Conservation (phyloP, 1,140 invertebrate species). For the Aplysia californica region DNA sequence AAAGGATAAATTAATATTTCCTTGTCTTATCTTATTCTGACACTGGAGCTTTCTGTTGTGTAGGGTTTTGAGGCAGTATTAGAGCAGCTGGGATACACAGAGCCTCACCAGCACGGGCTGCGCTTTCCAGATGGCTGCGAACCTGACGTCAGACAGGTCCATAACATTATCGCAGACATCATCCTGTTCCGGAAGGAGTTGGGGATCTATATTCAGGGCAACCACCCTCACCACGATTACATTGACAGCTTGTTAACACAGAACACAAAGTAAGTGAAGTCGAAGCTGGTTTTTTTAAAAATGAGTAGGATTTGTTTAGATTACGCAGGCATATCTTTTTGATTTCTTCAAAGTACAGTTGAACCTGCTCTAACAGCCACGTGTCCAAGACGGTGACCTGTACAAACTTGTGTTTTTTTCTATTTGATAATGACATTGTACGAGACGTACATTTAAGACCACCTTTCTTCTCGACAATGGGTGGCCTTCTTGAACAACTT, state of each 20-base stretch:
- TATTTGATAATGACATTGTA: neutral
- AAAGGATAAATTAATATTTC: neutral
- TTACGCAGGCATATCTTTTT: neutral
- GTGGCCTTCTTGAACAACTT: too few relatives aligned
- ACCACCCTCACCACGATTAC: neutral
- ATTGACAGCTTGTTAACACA: neutral
- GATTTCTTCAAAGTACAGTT: too few relatives aligned
- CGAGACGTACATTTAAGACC: neutral
- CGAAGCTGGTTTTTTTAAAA: neutral
- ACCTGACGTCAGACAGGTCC: neutral
- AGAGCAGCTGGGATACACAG: slow-evolving; percentile 12
- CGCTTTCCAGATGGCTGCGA: neutral
- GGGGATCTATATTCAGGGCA: neutral
- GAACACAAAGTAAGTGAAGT: neutral
- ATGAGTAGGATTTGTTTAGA: neutral
- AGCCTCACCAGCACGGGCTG: neutral
- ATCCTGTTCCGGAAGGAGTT: slow-evolving; percentile 5
- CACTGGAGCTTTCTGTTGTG: neutral
- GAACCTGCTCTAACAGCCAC: too few relatives aligned
- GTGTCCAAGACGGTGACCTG: neutral
- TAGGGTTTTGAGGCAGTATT: slow-evolving; percentile 12
- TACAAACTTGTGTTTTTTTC: neutral
- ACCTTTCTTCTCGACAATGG: too few relatives aligned
- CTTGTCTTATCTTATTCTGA: neutral
- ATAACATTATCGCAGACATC: slow-evolving; percentile 7